Base-by-base conservation (phyloP, 2,797 vertebrate genomes). In the Betta splendens region DNA sequence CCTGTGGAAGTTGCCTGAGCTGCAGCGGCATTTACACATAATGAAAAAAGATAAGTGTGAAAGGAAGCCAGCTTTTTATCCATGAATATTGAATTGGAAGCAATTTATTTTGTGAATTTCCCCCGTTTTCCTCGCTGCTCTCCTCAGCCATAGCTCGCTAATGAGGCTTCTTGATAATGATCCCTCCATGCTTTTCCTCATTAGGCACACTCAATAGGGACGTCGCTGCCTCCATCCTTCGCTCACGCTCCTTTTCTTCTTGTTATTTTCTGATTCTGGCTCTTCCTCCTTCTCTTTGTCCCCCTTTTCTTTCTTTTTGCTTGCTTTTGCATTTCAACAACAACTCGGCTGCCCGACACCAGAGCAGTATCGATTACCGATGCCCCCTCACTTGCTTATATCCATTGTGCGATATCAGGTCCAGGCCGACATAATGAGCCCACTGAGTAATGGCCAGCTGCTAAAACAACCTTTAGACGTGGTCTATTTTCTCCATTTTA, bases 151-250 rank as follows among this genome's bases (percentile, higher is more conserved):
- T 50, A 79, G 79, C 84, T 86, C 72, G 68, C 79, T 92, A 92
- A 92, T 90, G 89, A 92, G 88, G 81, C 87, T 88, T 81, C 89
- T 89, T 89, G 89, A 90, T 91, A 89, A 90, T 87, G 84, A 89
- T 91, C 87, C 82, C 87, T 66, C 82, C 86, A 85, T 79, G 86
- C 82, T 89, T 85, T 86, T 89, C 83, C 87, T 91, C 89, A 92
- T 92, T 91, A 90, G 86, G 79, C 87, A 67, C 71, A 60, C 87
- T 89, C 83, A 87, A 84, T 83, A 69, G 79, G 86, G 87, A 87
- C 64, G 72, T 79, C 80, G 69, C 79, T 85, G 83, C 79, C 72
- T 80, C 72, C 59, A 49, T 78, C 76, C 64, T 60, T 69, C 23
- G 50, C 72, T 69, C 25, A 9, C 71, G 56, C 84, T 53, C 65